A percentile compares a stretch with the other conserved stretches of the same genome.
These are phyloP conservation scores for Aspiorhynchus laticeps DNA, from an alignment of 2,113 vertebrate species.

Conservation along the genomic window DNA sequence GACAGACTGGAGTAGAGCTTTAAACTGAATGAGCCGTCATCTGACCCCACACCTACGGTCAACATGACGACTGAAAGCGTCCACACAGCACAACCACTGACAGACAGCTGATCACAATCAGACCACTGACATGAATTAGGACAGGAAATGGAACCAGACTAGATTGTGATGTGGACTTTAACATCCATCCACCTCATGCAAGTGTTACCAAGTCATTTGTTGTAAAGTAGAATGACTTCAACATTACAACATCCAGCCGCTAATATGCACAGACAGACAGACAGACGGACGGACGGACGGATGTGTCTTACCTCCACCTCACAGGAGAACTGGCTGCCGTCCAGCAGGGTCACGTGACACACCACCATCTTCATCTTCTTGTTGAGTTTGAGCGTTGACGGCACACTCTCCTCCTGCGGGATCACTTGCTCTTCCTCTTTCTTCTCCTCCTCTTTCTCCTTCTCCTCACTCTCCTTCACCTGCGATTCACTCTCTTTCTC, in stretches of 20 bases:
- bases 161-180: too few relatives aligned
- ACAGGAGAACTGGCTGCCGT: conserved; percentile 87
- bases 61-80: background rate
- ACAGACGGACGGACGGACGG: background rate
- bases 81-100: background rate
- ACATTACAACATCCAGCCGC: background rate
- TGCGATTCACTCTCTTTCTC: conserved; percentile 73
- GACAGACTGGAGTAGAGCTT: background rate
- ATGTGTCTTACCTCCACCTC: conserved; percentile 88
- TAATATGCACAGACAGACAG: background rate
- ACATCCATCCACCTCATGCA: too few relatives aligned
- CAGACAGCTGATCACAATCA: background rate
- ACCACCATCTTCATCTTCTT: conserved; percentile 90
- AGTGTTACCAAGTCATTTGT: background rate
- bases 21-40: background rate
- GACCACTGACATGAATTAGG: too few relatives aligned
- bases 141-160: too few relatives aligned
- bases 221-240: background rate
- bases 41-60: background rate
- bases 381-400: conserved; percentile 77
- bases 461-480: conserved; percentile 70
- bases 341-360: conserved; percentile 88
- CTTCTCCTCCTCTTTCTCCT: conserved; percentile 61
- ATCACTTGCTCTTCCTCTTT: conserved; percentile 79
- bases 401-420: conserved; percentile 70